A percentile compares a stretch with the other conserved stretches of the same genome.
These are phyloP conservation scores for Edolisoma coerulescens DNA, from an alignment of 2,113 vertebrate genomes.

Conservation along the genomic window DNA sequence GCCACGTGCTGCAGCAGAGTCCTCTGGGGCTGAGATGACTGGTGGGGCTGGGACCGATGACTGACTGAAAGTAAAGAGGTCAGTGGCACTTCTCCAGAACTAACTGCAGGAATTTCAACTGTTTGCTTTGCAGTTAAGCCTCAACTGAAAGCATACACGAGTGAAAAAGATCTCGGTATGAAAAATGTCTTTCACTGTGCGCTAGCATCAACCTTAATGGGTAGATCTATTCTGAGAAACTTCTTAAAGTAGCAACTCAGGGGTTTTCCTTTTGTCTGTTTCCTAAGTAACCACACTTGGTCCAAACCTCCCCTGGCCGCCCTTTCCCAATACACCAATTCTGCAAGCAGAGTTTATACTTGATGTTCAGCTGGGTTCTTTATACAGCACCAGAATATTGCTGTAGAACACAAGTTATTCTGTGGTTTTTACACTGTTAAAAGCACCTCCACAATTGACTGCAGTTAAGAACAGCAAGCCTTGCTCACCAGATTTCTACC, in stretches of 20 bases:
- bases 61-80: slow-evolving; percentile 77
- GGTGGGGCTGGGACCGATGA: slow-evolving; percentile 77
- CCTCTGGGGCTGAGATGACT: slow-evolving; percentile 74
- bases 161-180: neutral
- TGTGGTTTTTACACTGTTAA: neutral
- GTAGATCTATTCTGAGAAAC: neutral
- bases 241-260: neutral
- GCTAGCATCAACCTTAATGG: neutral
- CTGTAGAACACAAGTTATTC: neutral
- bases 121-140: slow-evolving; percentile 59
- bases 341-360: neutral
- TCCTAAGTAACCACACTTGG: neutral
- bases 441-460: neutral
- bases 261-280: neutral
- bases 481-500: neutral
- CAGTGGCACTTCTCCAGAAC: slow-evolving; percentile 64
- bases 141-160: neutral
- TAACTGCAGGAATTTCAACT: slow-evolving; percentile 38
- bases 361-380: neutral
- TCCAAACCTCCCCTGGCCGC: neutral
- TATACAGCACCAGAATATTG: neutral
- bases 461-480: neutral
- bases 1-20: slow-evolving; percentile 78
- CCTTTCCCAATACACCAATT: neutral
- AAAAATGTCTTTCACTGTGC: neutral